A percentile compares a stretch with the other conserved stretches of the same genome.
phyloP scores from a whole-genome alignment of 2,797 vertebrate species.

The Taeniopygia guttata region DNA sequence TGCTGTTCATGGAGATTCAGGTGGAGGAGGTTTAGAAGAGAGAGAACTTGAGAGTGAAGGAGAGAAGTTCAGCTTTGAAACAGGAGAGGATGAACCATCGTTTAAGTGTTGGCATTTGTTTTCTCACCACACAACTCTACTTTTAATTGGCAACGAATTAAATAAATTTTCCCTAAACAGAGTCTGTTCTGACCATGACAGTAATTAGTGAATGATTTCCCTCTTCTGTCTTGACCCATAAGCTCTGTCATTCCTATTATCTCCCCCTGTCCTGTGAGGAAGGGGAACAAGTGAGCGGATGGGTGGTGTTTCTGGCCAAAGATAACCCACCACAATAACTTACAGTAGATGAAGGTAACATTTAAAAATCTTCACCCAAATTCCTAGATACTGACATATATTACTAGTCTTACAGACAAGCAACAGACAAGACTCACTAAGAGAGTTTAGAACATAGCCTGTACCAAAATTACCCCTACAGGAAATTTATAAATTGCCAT shows the following conservation, averaged over 20 bases:
- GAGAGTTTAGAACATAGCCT: neutral
- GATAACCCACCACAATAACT: neutral
- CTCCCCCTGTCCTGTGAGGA: neutral
- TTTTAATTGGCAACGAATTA: neutral
- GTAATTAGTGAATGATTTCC: neutral
- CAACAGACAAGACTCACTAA: neutral
- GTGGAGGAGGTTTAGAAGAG: neutral
- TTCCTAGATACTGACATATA: neutral
- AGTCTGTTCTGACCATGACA: neutral
- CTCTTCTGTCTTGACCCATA: neutral
- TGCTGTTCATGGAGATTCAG: fast-evolving
- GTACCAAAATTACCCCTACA: constrained; percentile 5
- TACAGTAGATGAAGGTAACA: neutral
- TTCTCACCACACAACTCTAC: neutral
- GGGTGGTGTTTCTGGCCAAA: neutral
- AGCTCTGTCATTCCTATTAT: neutral
- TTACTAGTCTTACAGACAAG: neutral
- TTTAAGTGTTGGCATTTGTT: neutral
- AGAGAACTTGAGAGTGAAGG: neutral
- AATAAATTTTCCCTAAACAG: neutral
- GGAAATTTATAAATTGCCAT: constrained; percentile 6
- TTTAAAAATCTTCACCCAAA: neutral
- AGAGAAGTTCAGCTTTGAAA: neutral
- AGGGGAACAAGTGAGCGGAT: fast-evolving
- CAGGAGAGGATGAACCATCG: fast-evolving